Evolutionary conservation across 2,888 invertebrate genomes (phyloP).

Genomic region (Osmoderma eremita): DNA sequence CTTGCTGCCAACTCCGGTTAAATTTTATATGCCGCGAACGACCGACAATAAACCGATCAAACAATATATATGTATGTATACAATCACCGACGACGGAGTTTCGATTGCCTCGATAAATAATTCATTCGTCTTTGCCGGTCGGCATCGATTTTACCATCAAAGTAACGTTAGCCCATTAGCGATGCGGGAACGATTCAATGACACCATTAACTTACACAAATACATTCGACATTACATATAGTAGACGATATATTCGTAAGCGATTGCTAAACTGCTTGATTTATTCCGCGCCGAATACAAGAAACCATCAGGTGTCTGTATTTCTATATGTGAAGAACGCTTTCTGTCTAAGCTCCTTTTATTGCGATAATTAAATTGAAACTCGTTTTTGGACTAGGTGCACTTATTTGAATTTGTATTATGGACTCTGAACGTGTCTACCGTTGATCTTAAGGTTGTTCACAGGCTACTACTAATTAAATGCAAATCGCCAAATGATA

Average conservation of each 20-base stretch:
- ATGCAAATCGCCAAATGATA: too few relatives aligned
- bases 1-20: too few relatives aligned
- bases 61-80: too few relatives aligned
- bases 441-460: background rate
- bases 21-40: too few relatives aligned
- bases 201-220: background rate
- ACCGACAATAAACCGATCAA: too few relatives aligned
- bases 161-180: constrained; percentile 14
- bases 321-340: background rate
- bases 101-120: background rate
- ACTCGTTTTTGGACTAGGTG: background rate
- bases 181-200: constrained; percentile 11
- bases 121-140: background rate
- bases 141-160: constrained; percentile 17
- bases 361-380: background rate
- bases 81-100: too few relatives aligned
- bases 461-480: background rate
- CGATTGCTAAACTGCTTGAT: constrained; percentile 10
- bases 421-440: background rate
- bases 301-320: background rate
- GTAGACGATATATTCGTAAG: background rate
- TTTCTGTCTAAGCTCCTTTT: background rate
- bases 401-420: background rate
- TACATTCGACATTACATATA: background rate
- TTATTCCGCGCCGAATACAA: background rate